Base-by-base conservation (phyloP, 2,888 invertebrate species). In the Agapostemon virescens region DNA sequence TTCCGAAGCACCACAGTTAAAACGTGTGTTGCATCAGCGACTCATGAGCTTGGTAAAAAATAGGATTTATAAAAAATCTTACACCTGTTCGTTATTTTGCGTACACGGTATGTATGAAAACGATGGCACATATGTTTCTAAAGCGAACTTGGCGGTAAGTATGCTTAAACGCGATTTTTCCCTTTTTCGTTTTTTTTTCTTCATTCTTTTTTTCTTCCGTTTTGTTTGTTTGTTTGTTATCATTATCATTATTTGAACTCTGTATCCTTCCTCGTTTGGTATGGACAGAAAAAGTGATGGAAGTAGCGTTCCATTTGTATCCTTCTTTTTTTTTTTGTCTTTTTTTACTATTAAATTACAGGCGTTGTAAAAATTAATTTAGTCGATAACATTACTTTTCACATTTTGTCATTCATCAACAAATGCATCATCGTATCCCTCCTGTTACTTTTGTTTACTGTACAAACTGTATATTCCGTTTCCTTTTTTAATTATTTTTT, bases 81-180 rank as follows among this genome's bases (percentile, higher is more conserved):
- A 87, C 74, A 78, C 86, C 85, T 86, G 85, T 85, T 82, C 81
- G 70, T 84, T 85, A 86, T 77, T 74, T 77, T 83, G 76, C 69
- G 71, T 87, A 86, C 55, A 55, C 71, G 85, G 71, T 88, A 86
- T 84, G 81, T 89, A 89, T 85, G 86, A 88, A 90, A 88, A 86
- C 84, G 89, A 90, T 90, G 90, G 90, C 90, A 90, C 90, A 89
- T 90, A 79, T 87, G 85, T 88, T 88, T 81, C 83, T 85, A 87
- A 78, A 79, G 82, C 78, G 71, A 81, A 82, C 77, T 85, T 87
- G 87, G 83, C 83, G 78, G 61, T 80, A 83, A 82, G 76, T 82
- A 83, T 78, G 69, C 78, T 81, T 85, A 83, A 80, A 85, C 70
- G 75, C 79, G 72, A 73, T 49, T 49, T 63, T 74, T 68, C 71